Base-by-base conservation (phyloP, 2,888 invertebrate genomes). In the Phoronis australis region DNA sequence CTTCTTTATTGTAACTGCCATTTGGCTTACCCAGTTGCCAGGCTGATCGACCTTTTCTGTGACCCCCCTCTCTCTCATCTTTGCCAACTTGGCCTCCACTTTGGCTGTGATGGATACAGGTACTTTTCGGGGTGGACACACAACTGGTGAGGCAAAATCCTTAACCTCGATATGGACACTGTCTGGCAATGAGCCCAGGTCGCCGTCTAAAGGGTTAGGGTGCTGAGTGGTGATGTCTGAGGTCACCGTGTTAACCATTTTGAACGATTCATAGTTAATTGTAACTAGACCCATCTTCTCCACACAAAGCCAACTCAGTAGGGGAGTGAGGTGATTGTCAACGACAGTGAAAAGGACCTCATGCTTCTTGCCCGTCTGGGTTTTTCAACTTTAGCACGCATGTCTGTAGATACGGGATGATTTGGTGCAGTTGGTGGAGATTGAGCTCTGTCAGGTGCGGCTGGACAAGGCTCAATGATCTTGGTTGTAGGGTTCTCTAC, bases 21-120 rank as follows among this genome's bases (percentile, higher is more conserved):
- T 37, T 37, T 57, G 57, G 27, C 45, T 57, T 3, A 57, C 48
- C 48, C 57, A 54, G 25, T 48, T 50, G n/a, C 56, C 57, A 20
- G 57, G 51, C 26, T 57, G 51, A 21, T 43, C 42, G 1, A 52
- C 41, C 2, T 41, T 37, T 15, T 45, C 20, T 6, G 55, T 47
- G 5, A 57, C 52, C 2, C 48, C 50, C 20, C 42, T n/a, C n/a
- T 41, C 18, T 15, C 18, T 20, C 18, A 56, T 23, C 5, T 39
- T n/a, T 18, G 42, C 24, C 4, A 56, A 44, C 23, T 55, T 39
- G 15, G 18, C 27, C 40, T 55, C 47, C 22, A 54, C 42, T 37
- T 25, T 26, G 1, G 37, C 38, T 12, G 38, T 37, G 6, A 50
- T 15, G 12, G 54, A 15, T 18, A 53, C 18, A 4, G 51, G 40